phyloP scores from a whole-genome alignment of 2,888 invertebrate species.

The Sarcophaga variegata region DNA sequence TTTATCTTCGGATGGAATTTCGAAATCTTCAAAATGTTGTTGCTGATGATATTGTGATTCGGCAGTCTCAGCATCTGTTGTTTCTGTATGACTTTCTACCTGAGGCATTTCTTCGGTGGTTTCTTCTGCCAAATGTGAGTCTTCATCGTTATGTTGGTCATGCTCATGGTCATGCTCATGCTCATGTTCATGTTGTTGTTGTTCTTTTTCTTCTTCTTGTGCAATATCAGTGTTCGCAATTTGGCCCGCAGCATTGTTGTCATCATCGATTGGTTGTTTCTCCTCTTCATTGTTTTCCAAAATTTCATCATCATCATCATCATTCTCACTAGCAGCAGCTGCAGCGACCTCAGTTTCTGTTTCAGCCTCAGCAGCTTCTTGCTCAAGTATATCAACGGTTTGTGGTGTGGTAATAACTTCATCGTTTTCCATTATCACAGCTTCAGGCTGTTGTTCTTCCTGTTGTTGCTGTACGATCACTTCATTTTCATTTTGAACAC shows the following conservation, averaged over 20 bases:
- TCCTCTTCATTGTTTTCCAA: conserved; percentile 36
- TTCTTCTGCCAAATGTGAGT: conserved; percentile 13
- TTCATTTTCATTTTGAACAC: conserved; percentile 62
- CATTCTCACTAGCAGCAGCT: neutral
- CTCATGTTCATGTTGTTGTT: neutral
- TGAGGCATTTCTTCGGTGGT: conserved; percentile 45
- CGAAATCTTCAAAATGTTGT: conserved; percentile 14
- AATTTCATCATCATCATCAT: neutral
- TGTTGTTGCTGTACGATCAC: conserved; percentile 30
- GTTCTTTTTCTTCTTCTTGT: conserved; percentile 24
- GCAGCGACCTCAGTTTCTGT: conserved; percentile 4
- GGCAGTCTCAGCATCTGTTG: neutral
- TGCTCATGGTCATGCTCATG: neutral
- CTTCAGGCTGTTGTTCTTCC: conserved; percentile 39
- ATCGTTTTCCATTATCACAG: conserved; percentile 27
- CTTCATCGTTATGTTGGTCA: conserved; percentile 1
- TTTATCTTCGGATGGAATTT: conserved; percentile 13
- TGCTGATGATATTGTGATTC: conserved; percentile 34
- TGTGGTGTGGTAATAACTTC: conserved; percentile 68
- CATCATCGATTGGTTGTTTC: conserved; percentile 50
- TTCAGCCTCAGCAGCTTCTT: conserved; percentile 30
- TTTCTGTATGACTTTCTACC: conserved; percentile 28
- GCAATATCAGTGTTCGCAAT: conserved; percentile 40
- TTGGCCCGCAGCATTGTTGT: conserved; percentile 43
- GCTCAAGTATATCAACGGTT: conserved; percentile 12